Evolutionary conservation across 2,113 vertebrate genomes (phyloP).

Genomic region (Ictidomys tridecemlineatus): DNA sequence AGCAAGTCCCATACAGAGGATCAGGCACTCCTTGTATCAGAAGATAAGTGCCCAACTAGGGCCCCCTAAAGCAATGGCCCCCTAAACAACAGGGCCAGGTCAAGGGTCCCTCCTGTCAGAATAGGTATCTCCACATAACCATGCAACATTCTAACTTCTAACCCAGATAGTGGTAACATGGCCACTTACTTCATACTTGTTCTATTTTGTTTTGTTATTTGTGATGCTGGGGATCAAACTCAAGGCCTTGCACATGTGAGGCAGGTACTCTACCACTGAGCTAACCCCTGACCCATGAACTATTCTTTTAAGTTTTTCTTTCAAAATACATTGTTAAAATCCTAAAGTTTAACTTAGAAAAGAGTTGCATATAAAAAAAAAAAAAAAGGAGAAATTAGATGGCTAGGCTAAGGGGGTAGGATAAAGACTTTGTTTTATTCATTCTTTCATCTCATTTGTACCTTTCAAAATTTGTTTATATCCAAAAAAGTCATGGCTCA

Average conservation of each 20-base stretch:
- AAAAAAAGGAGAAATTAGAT: neutral
- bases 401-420: neutral
- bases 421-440: constrained; percentile 5
- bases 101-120: neutral
- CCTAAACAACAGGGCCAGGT: neutral
- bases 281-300: neutral
- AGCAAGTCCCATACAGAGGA: neutral
- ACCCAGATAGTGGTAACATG: neutral
- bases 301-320: constrained; percentile 28
- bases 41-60: neutral
- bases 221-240: neutral
- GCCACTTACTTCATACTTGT: neutral
- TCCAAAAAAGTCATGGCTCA: neutral
- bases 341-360: neutral
- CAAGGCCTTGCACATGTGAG: neutral
- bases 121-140: constrained; percentile 28
- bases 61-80: neutral
- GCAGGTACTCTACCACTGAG: neutral
- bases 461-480: constrained; percentile 41
- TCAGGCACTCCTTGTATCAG: neutral
- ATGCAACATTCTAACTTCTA: neutral
- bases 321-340: neutral
- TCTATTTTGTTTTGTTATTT: neutral
- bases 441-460: constrained; percentile 28
- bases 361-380: neutral